Conservation (phyloP, 2,113 vertebrate species). For the Phyllopteryx taeniolatus region DNA sequence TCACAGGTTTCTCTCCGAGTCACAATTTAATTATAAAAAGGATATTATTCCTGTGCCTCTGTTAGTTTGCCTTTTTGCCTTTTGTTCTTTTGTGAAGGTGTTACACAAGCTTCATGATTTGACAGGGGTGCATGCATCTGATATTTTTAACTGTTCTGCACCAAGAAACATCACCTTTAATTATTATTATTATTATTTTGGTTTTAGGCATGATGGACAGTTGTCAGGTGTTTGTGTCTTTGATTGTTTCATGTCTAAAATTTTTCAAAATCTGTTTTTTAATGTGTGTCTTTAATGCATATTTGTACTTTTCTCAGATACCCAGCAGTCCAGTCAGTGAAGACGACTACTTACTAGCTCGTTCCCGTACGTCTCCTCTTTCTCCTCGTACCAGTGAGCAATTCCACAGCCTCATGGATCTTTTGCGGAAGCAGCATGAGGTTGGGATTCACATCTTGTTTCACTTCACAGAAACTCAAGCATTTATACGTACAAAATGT, state of each 20-base stretch:
- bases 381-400: constrained; percentile 77
- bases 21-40: constrained; percentile 9
- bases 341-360: constrained; percentile 79
- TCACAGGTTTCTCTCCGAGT: not conserved
- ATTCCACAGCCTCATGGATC: constrained; percentile 80
- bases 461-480: not conserved
- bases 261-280: not conserved
- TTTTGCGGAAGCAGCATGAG: constrained; percentile 83
- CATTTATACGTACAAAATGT: constrained; percentile 3
- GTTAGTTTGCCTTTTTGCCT: constrained; percentile 24
- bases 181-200: not conserved
- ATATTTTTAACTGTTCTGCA: not conserved
- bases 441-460: constrained; percentile 46
- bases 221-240: not conserved
- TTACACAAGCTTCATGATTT: constrained; percentile 11
- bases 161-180: not conserved
- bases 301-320: constrained; percentile 66
- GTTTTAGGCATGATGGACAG: not conserved
- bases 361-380: constrained; percentile 68
- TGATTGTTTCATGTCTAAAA: not conserved
- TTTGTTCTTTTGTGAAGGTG: constrained; percentile 5
- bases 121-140: not conserved
- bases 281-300: not conserved
- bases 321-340: constrained; percentile 78
- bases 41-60: constrained; percentile 32